Evolutionary conservation across 2,113 vertebrate genomes (phyloP), one percentile per base, ranked within the genome.

Genomic region (Alces alces): DNA sequence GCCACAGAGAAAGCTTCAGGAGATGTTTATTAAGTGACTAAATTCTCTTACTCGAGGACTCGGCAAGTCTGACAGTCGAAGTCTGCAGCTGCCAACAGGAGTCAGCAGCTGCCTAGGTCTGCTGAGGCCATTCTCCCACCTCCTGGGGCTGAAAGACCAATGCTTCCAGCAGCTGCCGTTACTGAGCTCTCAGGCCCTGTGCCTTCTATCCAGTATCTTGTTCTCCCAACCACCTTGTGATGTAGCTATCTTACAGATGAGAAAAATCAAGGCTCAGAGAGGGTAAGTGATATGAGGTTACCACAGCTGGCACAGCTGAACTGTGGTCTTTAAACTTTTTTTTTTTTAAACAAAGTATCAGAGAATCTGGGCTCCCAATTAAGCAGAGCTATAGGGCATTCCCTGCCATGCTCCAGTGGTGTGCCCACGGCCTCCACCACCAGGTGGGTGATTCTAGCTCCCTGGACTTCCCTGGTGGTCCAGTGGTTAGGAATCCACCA

Each of bases 41-140:
- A 52, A 45, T 36, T 89, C 50, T 80, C 54, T 66, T 70, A 50
- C 52, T 54, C 11, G 43, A 82, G 54, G 83, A 76, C 61, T 73
- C 11, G 2, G 19, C 55, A 82, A 80, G 16, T 73, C 45, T 54
- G 36, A 50, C 7, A 47, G 54, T 28, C 9, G 5, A 64, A 57
- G 58, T 39, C 39, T 11, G 60, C 57, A 55, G 27, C 39, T 76
- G 85, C 97, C 98, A 96, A 87, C 82, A 97, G 96, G 87, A 80
- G 96, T 73, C 96, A 91, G 87, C 93, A 93, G 78, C 70, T 39
- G 60, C 33, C 79, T 57, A 28, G 78, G 23, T 61, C 30, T 64
- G 61, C 47, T 0, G 5, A 66, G 43, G 85, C 43, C 43, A 4
- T 23, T 61, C 21, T 13, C 39, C 36, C 1, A 0, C 14, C 52